phyloP scores from a whole-genome alignment of 2,113 vertebrate genomes.

The Syngnathus floridae region DNA sequence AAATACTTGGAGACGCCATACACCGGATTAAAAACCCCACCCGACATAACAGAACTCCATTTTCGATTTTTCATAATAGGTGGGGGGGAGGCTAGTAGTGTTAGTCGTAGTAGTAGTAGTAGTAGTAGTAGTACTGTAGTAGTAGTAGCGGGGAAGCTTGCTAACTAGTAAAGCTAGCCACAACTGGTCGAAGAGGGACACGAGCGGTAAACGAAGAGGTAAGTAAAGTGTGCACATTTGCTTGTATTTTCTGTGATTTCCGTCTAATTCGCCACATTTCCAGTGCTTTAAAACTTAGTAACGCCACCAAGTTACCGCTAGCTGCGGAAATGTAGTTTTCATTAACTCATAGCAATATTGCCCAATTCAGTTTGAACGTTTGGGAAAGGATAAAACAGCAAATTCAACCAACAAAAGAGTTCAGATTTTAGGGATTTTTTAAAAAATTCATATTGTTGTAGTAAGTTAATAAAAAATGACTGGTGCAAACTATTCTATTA shows the following conservation, averaged over 20 bases:
- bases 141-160: slow-evolving; percentile 14
- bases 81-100: neutral
- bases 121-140: neutral
- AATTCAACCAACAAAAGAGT: no score
- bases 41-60: neutral
- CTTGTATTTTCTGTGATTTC: neutral
- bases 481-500: neutral
- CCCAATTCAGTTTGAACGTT: neutral
- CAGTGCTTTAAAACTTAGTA: neutral
- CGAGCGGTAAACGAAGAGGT: slow-evolving; percentile 56
- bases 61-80: neutral
- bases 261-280: neutral
- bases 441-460: neutral
- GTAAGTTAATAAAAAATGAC: no score
- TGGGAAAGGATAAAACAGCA: no score
- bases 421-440: no score
- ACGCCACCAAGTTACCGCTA: neutral
- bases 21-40: neutral
- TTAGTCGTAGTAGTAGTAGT: neutral
- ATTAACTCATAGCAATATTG: neutral
- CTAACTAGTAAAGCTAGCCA: slow-evolving; percentile 53
- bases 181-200: slow-evolving; percentile 46
- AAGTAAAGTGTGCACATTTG: slow-evolving; percentile 2
- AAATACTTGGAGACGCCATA: no score
- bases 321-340: neutral